Evolutionary conservation across 2,888 invertebrate genomes (phyloP), one percentile per base, ranked within the genome.

Genomic region (Baronia brevicornis): DNA sequence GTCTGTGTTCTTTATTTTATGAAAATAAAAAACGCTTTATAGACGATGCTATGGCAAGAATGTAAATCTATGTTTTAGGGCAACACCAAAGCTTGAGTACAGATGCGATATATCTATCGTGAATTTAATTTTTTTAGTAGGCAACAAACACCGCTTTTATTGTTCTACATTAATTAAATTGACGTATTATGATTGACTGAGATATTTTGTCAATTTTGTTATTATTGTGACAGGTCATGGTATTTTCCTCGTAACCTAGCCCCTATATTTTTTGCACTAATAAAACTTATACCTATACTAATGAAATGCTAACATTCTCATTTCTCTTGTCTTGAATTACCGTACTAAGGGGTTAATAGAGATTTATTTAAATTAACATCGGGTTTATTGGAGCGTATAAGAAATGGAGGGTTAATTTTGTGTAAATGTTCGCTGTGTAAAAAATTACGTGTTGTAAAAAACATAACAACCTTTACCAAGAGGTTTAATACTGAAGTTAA

Each of bases 261-360:
- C 24, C 14, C 30, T 48, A 35, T 50, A 43, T 46, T 48, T 13
- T 40, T 37, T 45, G 47, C 38, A 46, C 36, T 36, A 29, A 54
- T 49, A 56, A 54, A 55, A 46, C 37, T 11, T 38, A 39, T 44
- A 48, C 40, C 47, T 32, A 36, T 29, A 54, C 50, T 57, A 56
- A 56, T 45, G 44, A 46, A 39, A 39, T 41, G 55, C 57, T 68
- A 68, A 64, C 54, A 44, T 52, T 57, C 50, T 48, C 48, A 54
- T 61, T 64, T 59, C 59, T 60, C 60, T 56, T 66, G 59, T 56
- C 62, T 48, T 48, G 39, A 55, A 49, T 54, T 58, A 55, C 46
- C 18, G 11, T 37, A 36, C 46, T 43, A 41, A 39, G 50, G 17
- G 5, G 33, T 31, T 39, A 48, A 44, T 38, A 43, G 41, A 28